These are phyloP conservation scores for Stegodyphus mimosarum DNA, from an alignment of 1,140 invertebrate genomes.

Conservation along the genomic window DNA sequence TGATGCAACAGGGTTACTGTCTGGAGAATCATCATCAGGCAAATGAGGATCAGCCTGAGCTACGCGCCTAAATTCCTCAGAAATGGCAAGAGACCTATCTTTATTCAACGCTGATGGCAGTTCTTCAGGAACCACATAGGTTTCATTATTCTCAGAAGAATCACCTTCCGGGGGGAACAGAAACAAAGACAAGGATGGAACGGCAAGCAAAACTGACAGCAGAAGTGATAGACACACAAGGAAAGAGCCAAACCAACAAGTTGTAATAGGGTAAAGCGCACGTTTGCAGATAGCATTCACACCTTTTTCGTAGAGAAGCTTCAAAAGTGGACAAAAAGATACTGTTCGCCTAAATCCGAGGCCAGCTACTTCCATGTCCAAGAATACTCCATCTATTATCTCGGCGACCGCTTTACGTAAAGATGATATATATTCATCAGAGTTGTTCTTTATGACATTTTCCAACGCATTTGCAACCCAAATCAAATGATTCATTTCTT, in stretches of 20 bases:
- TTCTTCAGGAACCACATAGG: not conserved
- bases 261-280: not conserved
- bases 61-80: no score
- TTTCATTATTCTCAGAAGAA: not conserved
- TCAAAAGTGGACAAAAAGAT: not conserved
- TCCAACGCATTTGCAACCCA: no score
- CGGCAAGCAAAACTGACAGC: not conserved
- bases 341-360: not conserved
- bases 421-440: not conserved
- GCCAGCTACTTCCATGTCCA: not conserved
- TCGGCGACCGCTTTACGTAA: not conserved
- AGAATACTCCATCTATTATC: not conserved
- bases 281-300: not conserved
- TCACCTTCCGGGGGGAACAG: not conserved
- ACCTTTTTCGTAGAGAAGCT: not conserved
- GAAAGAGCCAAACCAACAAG: slow-evolving; percentile 1
- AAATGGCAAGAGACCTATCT: no score
- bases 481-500: no score
- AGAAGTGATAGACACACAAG: slow-evolving; percentile 1
- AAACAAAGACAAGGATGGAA: not conserved
- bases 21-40: no score
- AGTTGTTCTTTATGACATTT: not conserved
- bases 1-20: no score
- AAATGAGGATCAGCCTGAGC: no score
- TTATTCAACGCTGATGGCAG: no score